A percentile compares a stretch with the other conserved stretches of the same genome.
Evolutionary conservation across 2,797 vertebrate genomes (phyloP).

Genomic region (Liasis olivaceus): DNA sequence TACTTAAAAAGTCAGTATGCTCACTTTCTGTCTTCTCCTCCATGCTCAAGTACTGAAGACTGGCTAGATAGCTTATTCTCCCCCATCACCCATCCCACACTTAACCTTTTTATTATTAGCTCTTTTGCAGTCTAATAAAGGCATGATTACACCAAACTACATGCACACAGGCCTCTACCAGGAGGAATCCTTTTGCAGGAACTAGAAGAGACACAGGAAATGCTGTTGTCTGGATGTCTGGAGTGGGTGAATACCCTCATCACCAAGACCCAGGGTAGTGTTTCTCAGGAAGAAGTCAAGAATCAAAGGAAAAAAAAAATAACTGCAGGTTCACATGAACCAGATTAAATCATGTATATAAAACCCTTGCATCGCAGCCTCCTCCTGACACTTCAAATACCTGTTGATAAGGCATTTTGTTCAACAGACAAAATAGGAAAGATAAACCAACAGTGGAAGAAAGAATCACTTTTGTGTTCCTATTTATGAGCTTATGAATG

Average conservation of each 20-base stretch:
- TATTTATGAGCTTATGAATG: too few relatives aligned
- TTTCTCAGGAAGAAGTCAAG: neutral
- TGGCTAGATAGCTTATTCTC: neutral
- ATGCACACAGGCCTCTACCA: neutral
- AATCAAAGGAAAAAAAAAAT: neutral
- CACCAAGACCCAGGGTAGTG: neutral
- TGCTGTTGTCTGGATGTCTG: neutral
- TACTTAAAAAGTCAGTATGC: neutral
- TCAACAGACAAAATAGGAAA: neutral
- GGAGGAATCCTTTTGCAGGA: neutral
- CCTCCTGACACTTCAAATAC: neutral
- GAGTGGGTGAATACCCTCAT: neutral
- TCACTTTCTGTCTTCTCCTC: neutral
- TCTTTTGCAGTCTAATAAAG: neutral
- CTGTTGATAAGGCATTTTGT: neutral
- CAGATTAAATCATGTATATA: too few relatives aligned
- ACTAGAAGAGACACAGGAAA: neutral
- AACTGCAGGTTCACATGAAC: too few relatives aligned
- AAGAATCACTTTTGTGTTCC: too few relatives aligned
- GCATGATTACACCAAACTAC: neutral
- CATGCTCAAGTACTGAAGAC: neutral
- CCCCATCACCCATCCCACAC: neutral
- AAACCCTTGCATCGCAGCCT: neutral
- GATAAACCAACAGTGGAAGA: too few relatives aligned
- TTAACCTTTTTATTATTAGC: neutral